Conservation (phyloP, 2,113 vertebrate genomes). For the Lepus europaeus region DNA sequence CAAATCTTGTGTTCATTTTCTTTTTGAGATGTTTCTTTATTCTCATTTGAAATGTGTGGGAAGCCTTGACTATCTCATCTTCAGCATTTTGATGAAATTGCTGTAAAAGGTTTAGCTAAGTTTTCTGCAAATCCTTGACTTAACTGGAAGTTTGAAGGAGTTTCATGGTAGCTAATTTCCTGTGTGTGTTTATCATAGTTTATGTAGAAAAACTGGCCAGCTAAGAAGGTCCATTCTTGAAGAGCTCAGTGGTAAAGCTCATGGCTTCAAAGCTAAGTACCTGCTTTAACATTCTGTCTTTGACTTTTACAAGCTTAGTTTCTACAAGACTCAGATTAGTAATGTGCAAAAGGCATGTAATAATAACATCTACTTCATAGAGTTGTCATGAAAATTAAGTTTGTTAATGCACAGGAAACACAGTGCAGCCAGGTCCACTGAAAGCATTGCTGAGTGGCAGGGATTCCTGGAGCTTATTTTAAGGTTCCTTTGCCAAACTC, state of each 20-base stretch:
- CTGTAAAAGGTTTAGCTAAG: conserved; percentile 7
- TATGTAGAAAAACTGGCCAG: not conserved
- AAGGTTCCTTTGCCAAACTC: not conserved
- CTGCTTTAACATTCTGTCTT: conserved; percentile 50
- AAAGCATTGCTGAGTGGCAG: not conserved
- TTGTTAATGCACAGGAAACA: not conserved
- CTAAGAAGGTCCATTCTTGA: not conserved
- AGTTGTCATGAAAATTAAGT: not conserved
- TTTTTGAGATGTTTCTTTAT: conserved; percentile 24
- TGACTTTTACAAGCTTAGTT: conserved; percentile 49
- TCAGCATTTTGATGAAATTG: conserved; percentile 54
- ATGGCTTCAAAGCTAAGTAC: not conserved
- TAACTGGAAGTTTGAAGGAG: conserved; percentile 12
- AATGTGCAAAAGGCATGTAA: conserved; percentile 20
- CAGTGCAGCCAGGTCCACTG: not conserved
- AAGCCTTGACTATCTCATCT: conserved; percentile 31
- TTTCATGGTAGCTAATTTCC: conserved; percentile 25
- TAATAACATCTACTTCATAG: conserved; percentile 22
- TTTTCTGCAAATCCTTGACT: conserved; percentile 45
- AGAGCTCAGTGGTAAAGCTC: not conserved
- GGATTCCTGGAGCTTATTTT: not conserved
- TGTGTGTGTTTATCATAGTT: not conserved
- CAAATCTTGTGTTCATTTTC: conserved; percentile 1
- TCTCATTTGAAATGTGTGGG: conserved; percentile 44
- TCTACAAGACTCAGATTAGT: conserved; percentile 24